Base-by-base conservation (phyloP, 2,888 invertebrate species). In the Microlaimidae sp. region DNA sequence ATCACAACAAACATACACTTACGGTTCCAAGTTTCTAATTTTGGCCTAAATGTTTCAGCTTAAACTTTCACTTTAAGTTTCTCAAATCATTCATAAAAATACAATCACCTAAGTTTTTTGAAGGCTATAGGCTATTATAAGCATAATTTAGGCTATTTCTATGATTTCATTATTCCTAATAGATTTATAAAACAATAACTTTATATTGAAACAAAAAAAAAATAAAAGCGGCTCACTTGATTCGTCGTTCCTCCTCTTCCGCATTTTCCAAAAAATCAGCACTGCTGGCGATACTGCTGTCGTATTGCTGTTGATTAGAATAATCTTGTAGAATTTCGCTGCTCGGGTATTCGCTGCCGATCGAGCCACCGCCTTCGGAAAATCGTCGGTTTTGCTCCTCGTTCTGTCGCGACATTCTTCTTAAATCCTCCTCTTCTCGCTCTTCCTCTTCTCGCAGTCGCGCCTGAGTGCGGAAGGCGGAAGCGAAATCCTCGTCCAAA, bases 191-290 rank as follows among this genome's bases (percentile, higher is more conserved):
- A n/a, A n/a, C n/a, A n/a, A n/a, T n/a, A n/a, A n/a, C n/a, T n/a
- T n/a, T n/a, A n/a, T n/a, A n/a, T n/a, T n/a, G n/a, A n/a, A n/a
- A n/a, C n/a, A n/a, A n/a, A n/a, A n/a, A n/a, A n/a, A n/a, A n/a
- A n/a, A n/a, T n/a, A n/a, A n/a, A 32, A 32, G 32, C 32, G 7
- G 7, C 32, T 17, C 23, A 51, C 51, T 23, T 28, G 3, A 53
- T 53, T 50, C 53, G 5, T 23, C 42, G 38, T 32, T 41, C 51
- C n/a, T 53, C 49, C 32, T 50, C 54, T 27, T 43, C 50, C 17
- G 49, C 51, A 27, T 54, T 43, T 23, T 25, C 47, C 4, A 47
- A 24, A 4, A 13, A 26, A n/a, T 47, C 47, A 10, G 5, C 32
- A 25, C 50, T 51, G n/a, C 38, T 51, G 7, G 45, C 28, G 23